Conservation (phyloP, 2,797 vertebrate species). For the Odontamblyopus lacepedii region DNA sequence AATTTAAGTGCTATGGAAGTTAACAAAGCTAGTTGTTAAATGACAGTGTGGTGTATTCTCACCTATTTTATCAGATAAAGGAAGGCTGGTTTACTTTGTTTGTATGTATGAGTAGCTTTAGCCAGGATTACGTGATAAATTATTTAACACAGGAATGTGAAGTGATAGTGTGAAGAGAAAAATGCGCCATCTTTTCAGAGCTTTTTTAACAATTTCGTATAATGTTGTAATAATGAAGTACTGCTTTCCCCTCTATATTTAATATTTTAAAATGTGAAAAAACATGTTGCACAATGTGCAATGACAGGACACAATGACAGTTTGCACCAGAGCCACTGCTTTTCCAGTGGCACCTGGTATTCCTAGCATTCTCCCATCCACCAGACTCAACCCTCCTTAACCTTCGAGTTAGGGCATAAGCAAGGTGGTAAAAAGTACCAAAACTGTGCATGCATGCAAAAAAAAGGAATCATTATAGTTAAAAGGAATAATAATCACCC, state of each 20-base stretch:
- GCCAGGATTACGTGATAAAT: neutral
- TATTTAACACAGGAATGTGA: conserved; percentile 6
- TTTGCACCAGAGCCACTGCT: no score
- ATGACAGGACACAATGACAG: no score
- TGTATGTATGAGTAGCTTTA: neutral
- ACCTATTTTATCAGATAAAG: neutral
- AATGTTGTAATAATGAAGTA: neutral
- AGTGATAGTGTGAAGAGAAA: neutral
- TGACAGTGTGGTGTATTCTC: neutral
- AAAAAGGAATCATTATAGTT: neutral
- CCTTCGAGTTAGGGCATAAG: no score
- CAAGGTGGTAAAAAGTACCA: no score
- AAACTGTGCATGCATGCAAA: no score
- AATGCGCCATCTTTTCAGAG: neutral
- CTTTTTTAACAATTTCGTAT: neutral
- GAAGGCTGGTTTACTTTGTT: conserved; percentile 5
- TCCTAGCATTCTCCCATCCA: no score
- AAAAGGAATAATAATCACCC: neutral
- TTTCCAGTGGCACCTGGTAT: no score
- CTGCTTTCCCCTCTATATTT: no score
- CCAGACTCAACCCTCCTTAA: no score
- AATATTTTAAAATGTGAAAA: no score
- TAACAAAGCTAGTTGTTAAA: neutral
- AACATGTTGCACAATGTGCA: no score
- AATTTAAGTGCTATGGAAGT: no score